phyloP scores from a whole-genome alignment of 2,113 vertebrate species.

The Daphoenositta chrysoptera region DNA sequence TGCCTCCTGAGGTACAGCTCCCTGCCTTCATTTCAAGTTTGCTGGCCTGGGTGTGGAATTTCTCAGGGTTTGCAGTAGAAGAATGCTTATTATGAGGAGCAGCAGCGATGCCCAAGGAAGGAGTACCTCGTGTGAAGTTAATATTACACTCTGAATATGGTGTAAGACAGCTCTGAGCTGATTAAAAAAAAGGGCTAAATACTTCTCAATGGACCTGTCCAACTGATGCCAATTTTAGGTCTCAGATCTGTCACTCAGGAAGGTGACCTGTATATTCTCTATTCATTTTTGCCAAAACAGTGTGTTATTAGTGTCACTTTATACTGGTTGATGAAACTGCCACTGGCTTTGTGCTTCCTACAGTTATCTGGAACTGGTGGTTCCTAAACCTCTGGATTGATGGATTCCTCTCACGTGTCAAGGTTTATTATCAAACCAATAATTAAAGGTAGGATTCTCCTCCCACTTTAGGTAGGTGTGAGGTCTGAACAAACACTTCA shows the following conservation, averaged over 20 bases:
- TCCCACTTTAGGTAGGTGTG: not conserved
- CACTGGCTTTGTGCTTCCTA: not conserved
- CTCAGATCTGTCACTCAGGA: not conserved
- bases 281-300: not conserved
- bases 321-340: not conserved
- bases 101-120: not conserved
- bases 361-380: not conserved
- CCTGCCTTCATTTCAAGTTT: constrained; percentile 25
- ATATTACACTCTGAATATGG: not conserved
- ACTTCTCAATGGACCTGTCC: not conserved
- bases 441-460: not conserved
- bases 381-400: not conserved
- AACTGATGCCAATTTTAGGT: not conserved
- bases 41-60: not conserved
- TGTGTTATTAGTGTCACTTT: constrained; percentile 29
- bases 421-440: not conserved
- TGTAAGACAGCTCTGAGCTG: not conserved
- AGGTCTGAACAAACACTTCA: not conserved
- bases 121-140: not conserved
- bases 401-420: not conserved
- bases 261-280: not conserved
- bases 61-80: not conserved
- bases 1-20: constrained; percentile 19
- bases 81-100: not conserved
- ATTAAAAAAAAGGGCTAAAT: not conserved